Percentiles rank a stretch among this genome's conserved stretches.
Evolutionary conservation across 2,113 vertebrate genomes (phyloP).

Genomic region (Tychaedon coryphoeus): DNA sequence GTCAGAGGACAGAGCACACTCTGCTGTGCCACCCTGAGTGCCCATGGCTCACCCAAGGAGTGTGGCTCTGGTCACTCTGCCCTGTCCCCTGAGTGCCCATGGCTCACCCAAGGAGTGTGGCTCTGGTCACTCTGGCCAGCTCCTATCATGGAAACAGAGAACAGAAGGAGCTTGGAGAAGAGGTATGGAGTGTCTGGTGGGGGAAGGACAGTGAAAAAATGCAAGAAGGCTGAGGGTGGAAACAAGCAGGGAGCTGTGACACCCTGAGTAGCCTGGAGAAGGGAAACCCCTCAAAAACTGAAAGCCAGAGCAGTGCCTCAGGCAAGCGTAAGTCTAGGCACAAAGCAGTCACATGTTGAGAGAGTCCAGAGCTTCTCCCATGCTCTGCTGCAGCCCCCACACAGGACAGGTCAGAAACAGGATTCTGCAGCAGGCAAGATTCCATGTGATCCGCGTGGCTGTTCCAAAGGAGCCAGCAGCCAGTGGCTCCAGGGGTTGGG

Average conservation of each 20-base stretch:
- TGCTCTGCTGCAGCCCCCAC: background rate
- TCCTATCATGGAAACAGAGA: rapidly evolving
- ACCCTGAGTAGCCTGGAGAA: background rate
- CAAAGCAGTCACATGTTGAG: rapidly evolving
- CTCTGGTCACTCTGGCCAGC: background rate
- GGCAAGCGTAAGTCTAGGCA: rapidly evolving
- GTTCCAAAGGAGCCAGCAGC: background rate
- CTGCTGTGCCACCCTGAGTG: background rate
- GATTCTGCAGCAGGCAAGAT: rapidly evolving
- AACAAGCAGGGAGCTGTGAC: background rate
- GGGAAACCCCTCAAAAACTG: background rate
- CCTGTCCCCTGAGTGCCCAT: background rate
- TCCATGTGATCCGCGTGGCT: background rate
- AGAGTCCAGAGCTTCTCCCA: background rate
- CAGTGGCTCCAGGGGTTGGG: rapidly evolving
- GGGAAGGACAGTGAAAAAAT: background rate
- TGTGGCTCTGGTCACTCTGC: background rate
- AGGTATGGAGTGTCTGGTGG: rapidly evolving
- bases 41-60: background rate
- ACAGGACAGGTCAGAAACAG: background rate
- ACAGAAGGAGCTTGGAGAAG: background rate
- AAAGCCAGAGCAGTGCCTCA: background rate
- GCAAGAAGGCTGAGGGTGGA: rapidly evolving
- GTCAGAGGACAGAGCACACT: rapidly evolving
- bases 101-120: background rate